phyloP scores from a whole-genome alignment of 2,888 invertebrate species.

The Pediacus dermestoides region DNA sequence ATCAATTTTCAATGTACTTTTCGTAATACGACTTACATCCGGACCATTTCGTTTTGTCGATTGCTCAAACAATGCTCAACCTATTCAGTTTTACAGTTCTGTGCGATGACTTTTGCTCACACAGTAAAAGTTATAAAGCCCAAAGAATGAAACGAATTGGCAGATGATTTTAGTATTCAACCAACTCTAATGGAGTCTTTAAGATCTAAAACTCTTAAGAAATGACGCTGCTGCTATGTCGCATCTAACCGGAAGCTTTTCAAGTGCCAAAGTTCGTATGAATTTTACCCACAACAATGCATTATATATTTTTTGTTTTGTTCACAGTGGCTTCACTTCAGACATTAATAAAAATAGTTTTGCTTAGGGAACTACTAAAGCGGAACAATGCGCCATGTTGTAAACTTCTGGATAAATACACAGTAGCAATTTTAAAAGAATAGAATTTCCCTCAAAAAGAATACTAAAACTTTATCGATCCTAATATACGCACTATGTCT shows the following conservation, averaged over 20 bases:
- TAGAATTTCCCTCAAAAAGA: too few relatives aligned
- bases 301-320: constrained; percentile 28
- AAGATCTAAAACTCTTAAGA: constrained; percentile 23
- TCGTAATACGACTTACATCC: constrained; percentile 16
- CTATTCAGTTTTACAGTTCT: too few relatives aligned
- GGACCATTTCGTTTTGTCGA: constrained; percentile 3
- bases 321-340: constrained; percentile 22
- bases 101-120: too few relatives aligned
- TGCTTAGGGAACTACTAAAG: too few relatives aligned
- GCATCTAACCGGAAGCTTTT: constrained; percentile 27
- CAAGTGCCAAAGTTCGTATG: constrained; percentile 34
- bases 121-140: too few relatives aligned
- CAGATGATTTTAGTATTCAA: constrained; percentile 29
- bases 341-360: constrained; percentile 24
- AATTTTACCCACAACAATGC: constrained; percentile 33
- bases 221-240: constrained; percentile 19
- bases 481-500: too few relatives aligned
- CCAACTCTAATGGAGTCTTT: constrained; percentile 23
- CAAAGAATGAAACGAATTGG: constrained; percentile 29
- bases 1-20: constrained; percentile 20
- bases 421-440: too few relatives aligned
- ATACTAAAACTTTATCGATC: too few relatives aligned
- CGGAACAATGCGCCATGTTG: too few relatives aligned
- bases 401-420: too few relatives aligned
- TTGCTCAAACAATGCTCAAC: too few relatives aligned